Conservation (phyloP, 2,113 vertebrate species). For the Formicarius rufipectus region DNA sequence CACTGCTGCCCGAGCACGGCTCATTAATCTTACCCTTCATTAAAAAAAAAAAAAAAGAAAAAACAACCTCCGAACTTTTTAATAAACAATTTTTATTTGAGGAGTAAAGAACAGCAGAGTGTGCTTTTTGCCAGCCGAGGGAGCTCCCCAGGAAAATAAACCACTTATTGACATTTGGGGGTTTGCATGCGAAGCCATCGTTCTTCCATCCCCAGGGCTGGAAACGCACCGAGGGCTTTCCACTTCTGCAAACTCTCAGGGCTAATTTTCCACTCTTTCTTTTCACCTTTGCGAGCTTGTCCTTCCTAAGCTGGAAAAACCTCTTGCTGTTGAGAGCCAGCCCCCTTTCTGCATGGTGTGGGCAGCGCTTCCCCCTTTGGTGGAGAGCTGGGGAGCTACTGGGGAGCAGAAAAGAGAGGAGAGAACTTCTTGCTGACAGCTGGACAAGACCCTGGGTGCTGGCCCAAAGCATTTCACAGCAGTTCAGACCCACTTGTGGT, state of each 20-base stretch:
- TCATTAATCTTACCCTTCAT: conserved; percentile 54
- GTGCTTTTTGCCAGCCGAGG: neutral
- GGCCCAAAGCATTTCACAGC: neutral
- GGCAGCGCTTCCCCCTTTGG: neutral
- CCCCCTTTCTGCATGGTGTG: accelerated
- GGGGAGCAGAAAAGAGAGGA: neutral
- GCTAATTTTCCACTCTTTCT: neutral
- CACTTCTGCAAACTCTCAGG: neutral
- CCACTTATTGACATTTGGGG: neutral
- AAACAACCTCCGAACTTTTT: conserved; percentile 21
- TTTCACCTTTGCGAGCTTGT: neutral
- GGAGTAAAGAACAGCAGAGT: neutral
- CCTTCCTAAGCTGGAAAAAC: neutral
- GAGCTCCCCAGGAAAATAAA: neutral
- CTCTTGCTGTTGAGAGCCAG: neutral
- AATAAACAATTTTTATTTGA: conserved; percentile 47
- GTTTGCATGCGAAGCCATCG: neutral
- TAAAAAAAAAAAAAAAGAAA: neutral
- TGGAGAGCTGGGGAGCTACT: neutral
- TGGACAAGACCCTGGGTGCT: accelerated
- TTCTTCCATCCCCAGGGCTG: neutral
- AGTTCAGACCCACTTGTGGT: neutral
- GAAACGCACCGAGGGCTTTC: neutral
- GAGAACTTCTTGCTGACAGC: neutral
- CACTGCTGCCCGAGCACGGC: conserved; percentile 2